Evolutionary conservation across 1,140 invertebrate species (phyloP), one percentile per base, ranked within the genome.

Genomic region (Hylaeus anthracinus): DNA sequence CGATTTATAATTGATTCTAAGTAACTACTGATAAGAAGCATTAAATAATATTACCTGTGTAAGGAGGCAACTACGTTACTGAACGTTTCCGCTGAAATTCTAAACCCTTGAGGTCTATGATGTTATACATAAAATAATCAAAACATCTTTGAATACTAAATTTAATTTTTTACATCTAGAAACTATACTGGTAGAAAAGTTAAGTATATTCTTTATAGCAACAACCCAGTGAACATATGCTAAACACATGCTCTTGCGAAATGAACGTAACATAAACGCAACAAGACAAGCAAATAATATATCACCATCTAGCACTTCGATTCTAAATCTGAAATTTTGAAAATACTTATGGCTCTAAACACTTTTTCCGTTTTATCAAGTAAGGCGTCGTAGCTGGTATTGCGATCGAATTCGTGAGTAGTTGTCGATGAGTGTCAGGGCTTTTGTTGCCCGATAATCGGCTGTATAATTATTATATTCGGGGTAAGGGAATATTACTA

Each of bases 221-320:
- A 90, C 90, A 91, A 91, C 89, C 90, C 88, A 88, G 88, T 90
- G 89, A 91, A 82, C 67, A 66, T 89, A 75, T 58, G 86, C 89
- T 89, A 90, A 86, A 82, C 76, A 74, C 90, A 91, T 91, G 90
- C 90, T 85, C 72, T 88, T 90, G 90, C 89, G 76, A 91, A 89
- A 89, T 78, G 71, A 86, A 90, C 82, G 75, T 83, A 88, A 88
- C 79, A 87, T 72, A 73, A 89, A 88, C 83, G 80, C 84, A 89
- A 90, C 72, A 89, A 79, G 65, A 81, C 73, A 90, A 90, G 88
- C 88, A 89, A 89, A 89, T 88, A 85, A 86, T 84, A 86, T 61
- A 86, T 61, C 75, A 72, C 39, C 81, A 86, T 66, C 41, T 86
- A 78, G 73, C 81, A 83, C n/a, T 66, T 80, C 72, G 51, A 78